Evolutionary conservation across 2,888 invertebrate species (phyloP), one percentile per base, ranked within the genome.

Genomic region (Eudemis profundana): DNA sequence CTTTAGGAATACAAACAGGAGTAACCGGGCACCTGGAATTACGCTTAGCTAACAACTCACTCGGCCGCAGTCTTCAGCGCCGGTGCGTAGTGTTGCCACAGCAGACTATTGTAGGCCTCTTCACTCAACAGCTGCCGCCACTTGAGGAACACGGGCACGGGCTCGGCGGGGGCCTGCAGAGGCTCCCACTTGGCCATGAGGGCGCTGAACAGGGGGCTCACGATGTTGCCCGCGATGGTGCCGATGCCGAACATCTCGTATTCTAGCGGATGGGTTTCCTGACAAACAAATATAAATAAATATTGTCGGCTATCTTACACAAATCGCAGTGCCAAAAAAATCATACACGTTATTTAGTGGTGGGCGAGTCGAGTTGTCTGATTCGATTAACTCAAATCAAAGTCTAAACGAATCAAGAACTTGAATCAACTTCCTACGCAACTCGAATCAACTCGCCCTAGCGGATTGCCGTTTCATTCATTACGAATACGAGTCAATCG

Each of bases 61-160:
- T 94, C 93, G 71, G 96, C 94, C 46, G 95, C 95, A 42, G 93
- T 92, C 74, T 96, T 93, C 68, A 98, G 92, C 66, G 94, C 93
- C n/a, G 98, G 98, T 92, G 98, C 95, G 95, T 97, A 97, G 68
- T 96, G 95, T 79, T 97, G 96, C 98, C 98, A 98, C 72, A 98
- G 89, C 65, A 98, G 90, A 75, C 95, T 94, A 85, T 97, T 96
- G 79, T 96, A 98, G 0, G 97, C 96, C 72, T 94, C 94, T 40
- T 93, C 88, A 4, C 93, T 91, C 42, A 97, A 84, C 70, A 97
- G 93, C 38, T 90, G 90, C 73, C 94, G 93, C 97, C 97, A 97
- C 72, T 95, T 95, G 51, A 93, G 87, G 72, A 96, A 95, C 14
- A 95, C 85, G 0, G 94, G 93, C 15, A 95, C 81, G 8, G 95